A percentile compares a stretch with the other conserved stretches of the same genome.
Conservation (phyloP, 2,888 invertebrate genomes). For the Tridacna gigas region DNA sequence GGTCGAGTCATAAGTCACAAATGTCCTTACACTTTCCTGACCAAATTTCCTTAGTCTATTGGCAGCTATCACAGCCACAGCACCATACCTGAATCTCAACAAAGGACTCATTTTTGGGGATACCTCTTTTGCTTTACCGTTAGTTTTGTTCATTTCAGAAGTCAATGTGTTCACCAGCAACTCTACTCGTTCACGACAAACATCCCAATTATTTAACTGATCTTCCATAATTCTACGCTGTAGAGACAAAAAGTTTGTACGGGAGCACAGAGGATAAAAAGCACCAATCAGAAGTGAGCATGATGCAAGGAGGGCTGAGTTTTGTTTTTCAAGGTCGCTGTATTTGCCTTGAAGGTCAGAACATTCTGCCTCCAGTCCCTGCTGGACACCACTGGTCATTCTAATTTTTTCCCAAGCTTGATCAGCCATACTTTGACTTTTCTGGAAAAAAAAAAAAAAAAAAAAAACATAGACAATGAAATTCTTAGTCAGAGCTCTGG, state of each 20-base stretch:
- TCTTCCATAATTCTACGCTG: slow-evolving; percentile 80
- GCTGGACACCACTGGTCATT: slow-evolving; percentile 78
- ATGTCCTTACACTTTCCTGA: slow-evolving; percentile 69
- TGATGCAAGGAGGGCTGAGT: slow-evolving; percentile 76
- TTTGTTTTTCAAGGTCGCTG: slow-evolving; percentile 71
- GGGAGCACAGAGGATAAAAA: slow-evolving; percentile 78
- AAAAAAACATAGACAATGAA: background rate
- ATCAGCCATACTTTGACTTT: slow-evolving; percentile 82
- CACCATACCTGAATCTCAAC: slow-evolving; percentile 79
- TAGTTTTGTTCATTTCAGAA: slow-evolving; percentile 70
- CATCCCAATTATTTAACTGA: slow-evolving; percentile 76
- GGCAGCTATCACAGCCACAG: slow-evolving; percentile 81
- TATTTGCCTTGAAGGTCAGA: slow-evolving; percentile 74
- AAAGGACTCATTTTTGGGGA: slow-evolving; percentile 67
- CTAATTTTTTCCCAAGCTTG: slow-evolving; percentile 83
- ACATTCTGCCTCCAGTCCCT: slow-evolving; percentile 81
- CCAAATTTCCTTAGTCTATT: slow-evolving; percentile 76
- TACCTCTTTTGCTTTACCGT: slow-evolving; percentile 60
- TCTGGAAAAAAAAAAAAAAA: slow-evolving; percentile 67
- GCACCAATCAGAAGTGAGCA: slow-evolving; percentile 82
- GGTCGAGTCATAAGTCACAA: slow-evolving; percentile 76
- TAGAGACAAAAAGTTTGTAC: slow-evolving; percentile 71
- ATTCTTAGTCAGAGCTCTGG: no score
- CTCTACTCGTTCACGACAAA: slow-evolving; percentile 76
- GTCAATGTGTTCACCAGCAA: slow-evolving; percentile 73